Evolutionary conservation across 2,888 invertebrate genomes (phyloP).

Genomic region (Trissonchulus sp.): DNA sequence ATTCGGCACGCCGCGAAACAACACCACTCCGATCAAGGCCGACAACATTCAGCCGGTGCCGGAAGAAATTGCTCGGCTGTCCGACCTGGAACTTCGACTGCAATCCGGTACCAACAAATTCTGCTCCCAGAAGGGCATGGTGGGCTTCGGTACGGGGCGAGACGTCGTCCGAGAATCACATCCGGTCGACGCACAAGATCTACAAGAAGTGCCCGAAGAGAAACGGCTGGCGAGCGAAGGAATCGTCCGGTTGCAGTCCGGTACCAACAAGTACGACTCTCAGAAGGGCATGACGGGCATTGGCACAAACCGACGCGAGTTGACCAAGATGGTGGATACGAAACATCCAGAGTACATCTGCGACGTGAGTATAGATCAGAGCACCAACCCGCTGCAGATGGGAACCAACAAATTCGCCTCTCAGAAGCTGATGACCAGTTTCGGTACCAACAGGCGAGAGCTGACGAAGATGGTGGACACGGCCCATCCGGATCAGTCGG

Average conservation of each 20-base stretch:
- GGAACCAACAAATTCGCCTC: slow-evolving; percentile 51
- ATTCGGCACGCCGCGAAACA: slow-evolving; percentile 52
- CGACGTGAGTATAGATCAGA: slow-evolving; percentile 48
- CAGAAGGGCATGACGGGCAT: slow-evolving; percentile 48
- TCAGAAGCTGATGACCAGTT: slow-evolving; percentile 50
- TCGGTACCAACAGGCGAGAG: slow-evolving; percentile 49
- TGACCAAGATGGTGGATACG: slow-evolving; percentile 49
- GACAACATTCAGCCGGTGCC: slow-evolving; percentile 45
- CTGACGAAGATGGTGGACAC: slow-evolving; percentile 48
- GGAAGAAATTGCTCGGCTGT: slow-evolving; percentile 51
- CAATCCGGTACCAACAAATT: slow-evolving; percentile 50
- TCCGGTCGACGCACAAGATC: slow-evolving; percentile 2
- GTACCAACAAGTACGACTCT: slow-evolving; percentile 46
- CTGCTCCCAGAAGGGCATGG: slow-evolving; percentile 51
- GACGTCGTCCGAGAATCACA: slow-evolving; percentile 48
- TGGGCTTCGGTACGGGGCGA: slow-evolving; percentile 50
- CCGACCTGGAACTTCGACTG: slow-evolving; percentile 51
- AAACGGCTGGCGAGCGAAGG: slow-evolving; percentile 44
- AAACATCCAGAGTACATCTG: slow-evolving; percentile 52
- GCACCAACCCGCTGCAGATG: slow-evolving; percentile 49
- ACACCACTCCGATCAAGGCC: slow-evolving; percentile 34
- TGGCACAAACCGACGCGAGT: slow-evolving; percentile 51
- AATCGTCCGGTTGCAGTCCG: slow-evolving; percentile 48
- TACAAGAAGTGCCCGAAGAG: slow-evolving; percentile 44
- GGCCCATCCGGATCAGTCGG: slow-evolving; percentile 51